Evolutionary conservation across 1,140 invertebrate species (phyloP), one percentile per base, ranked within the genome.

Genomic region (Episyrphus balteatus): DNA sequence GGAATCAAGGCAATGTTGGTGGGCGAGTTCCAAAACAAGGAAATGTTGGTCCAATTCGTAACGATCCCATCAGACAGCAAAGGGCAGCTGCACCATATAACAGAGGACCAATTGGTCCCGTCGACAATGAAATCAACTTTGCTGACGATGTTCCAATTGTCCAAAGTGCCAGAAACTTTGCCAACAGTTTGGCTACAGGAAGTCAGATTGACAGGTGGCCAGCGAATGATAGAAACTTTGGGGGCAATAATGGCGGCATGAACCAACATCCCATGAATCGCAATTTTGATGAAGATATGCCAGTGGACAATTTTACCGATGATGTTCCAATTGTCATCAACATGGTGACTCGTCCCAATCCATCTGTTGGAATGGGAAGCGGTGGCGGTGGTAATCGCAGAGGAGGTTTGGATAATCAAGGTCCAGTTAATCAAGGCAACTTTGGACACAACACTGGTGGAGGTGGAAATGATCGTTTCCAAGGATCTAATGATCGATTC

Each of bases 11-110:
- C 31, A 48, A 53, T 14, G 52, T 53, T 34, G 49, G 51, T 11
- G 46, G 48, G 32, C 33, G 41, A 33, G 51, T 47, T 47, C 52
- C n/a, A 50, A 1, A 52, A 38, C 32, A 52, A 54, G 18, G 21
- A 37, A n/a, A 31, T 34, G 47, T 34, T 12, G 46, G 46, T 2
- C 15, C 42, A 10, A 41, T 46, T 11, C 41, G 47, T 5, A 48
- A 48, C 17, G 34, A 48, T 30, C n/a, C 46, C 6, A 40, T 40
- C 17, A 54, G 56, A 55, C 50, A 45, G 42, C 66, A 56, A 52
- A 62, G 59, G 46, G 21, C 21, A 26, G 60, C 32, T 52, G 58
- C 56, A 3, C 64, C 68, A 7, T 69, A 67, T 30, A 61, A 66
- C 19, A 62, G 66, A 19, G 51, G 52, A 21, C 49, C 53, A 6